Evolutionary conservation across 2,113 vertebrate species (phyloP), one percentile per base, ranked within the genome.

Genomic region (Tympanuchus pallidicinctus): DNA sequence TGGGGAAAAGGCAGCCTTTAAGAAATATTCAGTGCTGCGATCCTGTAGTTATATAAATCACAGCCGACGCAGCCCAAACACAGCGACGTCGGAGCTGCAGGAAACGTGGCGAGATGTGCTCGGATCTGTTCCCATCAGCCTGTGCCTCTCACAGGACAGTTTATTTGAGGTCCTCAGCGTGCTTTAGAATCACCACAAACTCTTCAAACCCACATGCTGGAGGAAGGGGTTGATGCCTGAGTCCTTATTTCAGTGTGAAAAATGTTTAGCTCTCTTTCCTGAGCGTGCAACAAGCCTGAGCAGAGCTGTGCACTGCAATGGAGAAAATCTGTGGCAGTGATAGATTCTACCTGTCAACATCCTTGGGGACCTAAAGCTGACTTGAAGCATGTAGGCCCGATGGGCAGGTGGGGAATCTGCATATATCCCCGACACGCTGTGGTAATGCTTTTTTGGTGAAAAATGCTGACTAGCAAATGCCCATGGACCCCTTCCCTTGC

Each of bases 11-110:
- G 50, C n/a, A n/a, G 43, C 20, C 86, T 88, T 89, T 69, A 78
- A 66, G 70, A 83, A 48, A 83, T 81, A 65, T 16, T 22, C 30
- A 4, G 52, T 45, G 69, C 89, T 71, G 75, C 0, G 2, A 82
- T 79, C 57, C 70, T 67, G 50, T 70, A 86, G 27, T 42, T 84
- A 18, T 8, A 69, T 86, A 90, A 90, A 89, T 94, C 79, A 86
- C 57, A 88, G 30, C 63, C 77, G 76, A 64, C 12, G 5, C 60
- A 90, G 25, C 63, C 42, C 61, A 79, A 61, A n/a, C 76, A 19
- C 25, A 66, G 70, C 66, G 84, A 28, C 50, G 85, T 14, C 11
- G n/a, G 36, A 75, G 64, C 57, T 52, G 42, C 34, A 52, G 57
- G 34, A 50, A 30, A 30, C 36, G 27, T 4, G 30, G 80, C 76